A percentile compares a stretch with the other conserved stretches of the same genome.
Evolutionary conservation across 2,888 invertebrate genomes (phyloP).

Genomic region (Drosophila formosana): DNA sequence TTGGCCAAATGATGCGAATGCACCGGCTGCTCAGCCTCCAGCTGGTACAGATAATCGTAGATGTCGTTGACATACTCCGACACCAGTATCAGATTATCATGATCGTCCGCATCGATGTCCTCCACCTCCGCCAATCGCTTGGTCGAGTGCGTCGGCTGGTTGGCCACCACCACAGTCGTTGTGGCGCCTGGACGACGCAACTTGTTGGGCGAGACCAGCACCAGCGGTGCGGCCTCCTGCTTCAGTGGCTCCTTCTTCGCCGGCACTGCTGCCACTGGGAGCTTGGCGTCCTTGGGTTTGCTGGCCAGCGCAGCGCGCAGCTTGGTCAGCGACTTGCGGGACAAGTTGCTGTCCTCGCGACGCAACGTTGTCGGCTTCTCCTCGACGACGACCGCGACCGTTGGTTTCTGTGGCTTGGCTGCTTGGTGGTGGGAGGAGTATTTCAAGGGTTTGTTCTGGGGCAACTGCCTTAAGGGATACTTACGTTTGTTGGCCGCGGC

Average conservation of each 20-base stretch:
- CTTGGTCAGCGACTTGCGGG: conserved; percentile 82
- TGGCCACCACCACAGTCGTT: background rate
- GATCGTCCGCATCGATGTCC: conserved; percentile 92
- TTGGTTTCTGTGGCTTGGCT: conserved; percentile 41
- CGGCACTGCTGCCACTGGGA: background rate
- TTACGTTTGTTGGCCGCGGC: conserved; percentile 61
- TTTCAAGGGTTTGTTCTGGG: background rate
- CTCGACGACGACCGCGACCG: conserved; percentile 16
- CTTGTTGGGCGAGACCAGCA: conserved; percentile 16
- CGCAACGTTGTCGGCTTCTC: conserved; percentile 65
- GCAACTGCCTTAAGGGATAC: conserved; percentile 11
- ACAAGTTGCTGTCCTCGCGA: conserved; percentile 84
- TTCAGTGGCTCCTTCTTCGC: conserved; percentile 19
- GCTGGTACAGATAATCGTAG: conserved; percentile 91
- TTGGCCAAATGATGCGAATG: conserved; percentile 88
- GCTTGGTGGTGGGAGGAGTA: conserved; percentile 6
- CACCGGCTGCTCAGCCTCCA: conserved; percentile 91
- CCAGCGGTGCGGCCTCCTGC: conserved; percentile 3
- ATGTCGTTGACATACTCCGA: conserved; percentile 96
- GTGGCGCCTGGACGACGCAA: background rate
- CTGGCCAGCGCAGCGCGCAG: conserved; percentile 75
- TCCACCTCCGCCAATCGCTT: conserved; percentile 85
- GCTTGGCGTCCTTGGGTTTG: conserved; percentile 47
- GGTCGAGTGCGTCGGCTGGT: conserved; percentile 57
- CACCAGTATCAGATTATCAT: conserved; percentile 91